phyloP scores from a whole-genome alignment of 2,797 vertebrate species.

The Schizopygopsis pylzovi region DNA sequence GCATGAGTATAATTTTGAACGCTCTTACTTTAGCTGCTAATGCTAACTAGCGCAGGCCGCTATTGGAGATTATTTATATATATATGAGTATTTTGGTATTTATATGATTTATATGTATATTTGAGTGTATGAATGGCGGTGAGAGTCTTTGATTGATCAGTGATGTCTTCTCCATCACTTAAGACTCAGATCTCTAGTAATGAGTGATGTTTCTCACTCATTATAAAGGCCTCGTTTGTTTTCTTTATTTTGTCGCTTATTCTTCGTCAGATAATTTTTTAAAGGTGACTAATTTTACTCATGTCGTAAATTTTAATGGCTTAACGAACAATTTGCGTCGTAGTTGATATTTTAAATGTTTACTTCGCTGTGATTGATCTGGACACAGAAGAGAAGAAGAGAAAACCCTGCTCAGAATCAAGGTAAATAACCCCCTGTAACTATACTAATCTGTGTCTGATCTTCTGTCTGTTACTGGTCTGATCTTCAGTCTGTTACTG shows the following conservation, averaged over 20 bases:
- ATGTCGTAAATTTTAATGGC: conserved; percentile 4
- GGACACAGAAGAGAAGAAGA: background rate
- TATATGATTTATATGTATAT: background rate
- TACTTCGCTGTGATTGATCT: background rate
- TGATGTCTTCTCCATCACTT: conserved; percentile 19
- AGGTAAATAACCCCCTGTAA: conserved; percentile 13
- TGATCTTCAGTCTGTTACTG: background rate
- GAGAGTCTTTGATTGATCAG: background rate
- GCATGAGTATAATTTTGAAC: background rate
- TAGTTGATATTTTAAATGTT: conserved; percentile 8
- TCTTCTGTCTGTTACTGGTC: background rate
- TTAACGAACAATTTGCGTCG: background rate
- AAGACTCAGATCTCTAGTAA: background rate
- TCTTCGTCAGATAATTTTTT: background rate
- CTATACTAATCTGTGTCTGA: background rate
- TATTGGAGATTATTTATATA: conserved; percentile 26
- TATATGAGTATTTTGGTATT: background rate
- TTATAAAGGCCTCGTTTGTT: conserved; percentile 10
- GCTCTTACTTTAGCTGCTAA: conserved; percentile 32
- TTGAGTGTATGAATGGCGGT: background rate
- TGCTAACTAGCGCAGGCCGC: conserved; percentile 47
- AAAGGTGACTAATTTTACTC: background rate
- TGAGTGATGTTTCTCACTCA: conserved; percentile 35
- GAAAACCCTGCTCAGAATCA: conserved; percentile 15
- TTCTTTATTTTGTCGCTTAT: background rate